Conservation (phyloP, 2,888 invertebrate genomes). For the Agriopis aurantiaria region DNA sequence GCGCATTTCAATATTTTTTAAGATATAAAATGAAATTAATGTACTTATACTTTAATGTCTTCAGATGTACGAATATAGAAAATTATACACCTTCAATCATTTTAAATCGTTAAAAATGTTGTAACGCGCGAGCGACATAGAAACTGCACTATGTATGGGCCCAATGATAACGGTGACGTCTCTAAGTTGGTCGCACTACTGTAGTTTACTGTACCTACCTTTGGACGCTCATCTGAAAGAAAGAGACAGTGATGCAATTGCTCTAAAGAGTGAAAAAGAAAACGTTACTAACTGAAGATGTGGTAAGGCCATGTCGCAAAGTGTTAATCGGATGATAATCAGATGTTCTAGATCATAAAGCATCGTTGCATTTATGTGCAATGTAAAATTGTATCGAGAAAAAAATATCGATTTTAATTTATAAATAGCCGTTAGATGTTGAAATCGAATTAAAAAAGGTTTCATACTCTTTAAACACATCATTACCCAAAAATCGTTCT, state of each 20-base stretch:
- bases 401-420: background rate
- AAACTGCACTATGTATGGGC: no score
- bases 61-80: no score
- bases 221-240: background rate
- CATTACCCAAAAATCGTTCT: background rate
- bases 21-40: no score
- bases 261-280: background rate
- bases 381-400: background rate
- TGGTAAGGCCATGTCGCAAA: conserved; percentile 31
- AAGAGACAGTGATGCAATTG: background rate
- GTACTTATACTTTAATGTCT: no score
- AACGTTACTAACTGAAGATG: background rate
- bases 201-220: background rate
- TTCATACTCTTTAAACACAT: background rate
- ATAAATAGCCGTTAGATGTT: background rate
- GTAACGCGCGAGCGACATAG: no score
- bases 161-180: background rate
- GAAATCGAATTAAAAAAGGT: background rate
- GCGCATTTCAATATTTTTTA: no score
- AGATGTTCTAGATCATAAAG: conserved; percentile 48
- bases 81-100: no score
- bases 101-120: no score
- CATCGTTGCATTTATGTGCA: background rate
- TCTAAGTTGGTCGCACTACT: background rate
- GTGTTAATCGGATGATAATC: conserved; percentile 56